Percentiles rank a stretch among this genome's conserved stretches.
Evolutionary conservation across 2,797 vertebrate species (phyloP).

Genomic region (Kryptolebias ocellatus): DNA sequence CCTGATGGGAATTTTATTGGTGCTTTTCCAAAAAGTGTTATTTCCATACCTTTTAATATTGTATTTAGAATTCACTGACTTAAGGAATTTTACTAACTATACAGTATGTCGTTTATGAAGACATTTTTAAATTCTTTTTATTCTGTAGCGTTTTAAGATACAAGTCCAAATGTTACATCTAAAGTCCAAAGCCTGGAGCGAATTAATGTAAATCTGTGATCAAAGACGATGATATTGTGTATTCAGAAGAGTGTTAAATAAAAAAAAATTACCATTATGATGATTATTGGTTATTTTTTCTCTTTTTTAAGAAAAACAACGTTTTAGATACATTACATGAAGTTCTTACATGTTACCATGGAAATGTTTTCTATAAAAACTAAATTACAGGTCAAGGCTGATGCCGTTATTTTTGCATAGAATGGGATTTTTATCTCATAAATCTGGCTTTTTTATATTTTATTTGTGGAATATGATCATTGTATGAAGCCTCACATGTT

Average conservation of each 20-base stretch:
- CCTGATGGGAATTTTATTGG: slow-evolving; percentile 32
- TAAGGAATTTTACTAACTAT: slow-evolving; percentile 19
- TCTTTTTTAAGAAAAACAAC: neutral
- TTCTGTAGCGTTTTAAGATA: slow-evolving; percentile 42
- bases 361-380: too few species aligned
- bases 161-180: slow-evolving; percentile 11
- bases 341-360: too few species aligned
- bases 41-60: slow-evolving; percentile 13
- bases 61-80: slow-evolving; percentile 27
- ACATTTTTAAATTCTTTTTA: slow-evolving; percentile 56
- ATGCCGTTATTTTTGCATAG: too few species aligned
- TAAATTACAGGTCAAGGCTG: too few species aligned
- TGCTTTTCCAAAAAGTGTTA: slow-evolving; percentile 41
- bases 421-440: too few species aligned
- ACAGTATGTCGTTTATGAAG: slow-evolving; percentile 37
- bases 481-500: too few species aligned
- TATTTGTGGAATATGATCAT: too few species aligned
- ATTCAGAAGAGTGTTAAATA: slow-evolving; percentile 49
- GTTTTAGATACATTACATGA: too few species aligned
- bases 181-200: slow-evolving; percentile 17
- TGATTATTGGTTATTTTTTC: neutral
- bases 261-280: slow-evolving; percentile 23
- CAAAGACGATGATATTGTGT: slow-evolving; percentile 12
- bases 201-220: slow-evolving; percentile 20
- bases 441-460: too few species aligned